Evolutionary conservation across 2,113 vertebrate genomes (phyloP), one percentile per base, ranked within the genome.

Genomic region (Platysteira castanea): DNA sequence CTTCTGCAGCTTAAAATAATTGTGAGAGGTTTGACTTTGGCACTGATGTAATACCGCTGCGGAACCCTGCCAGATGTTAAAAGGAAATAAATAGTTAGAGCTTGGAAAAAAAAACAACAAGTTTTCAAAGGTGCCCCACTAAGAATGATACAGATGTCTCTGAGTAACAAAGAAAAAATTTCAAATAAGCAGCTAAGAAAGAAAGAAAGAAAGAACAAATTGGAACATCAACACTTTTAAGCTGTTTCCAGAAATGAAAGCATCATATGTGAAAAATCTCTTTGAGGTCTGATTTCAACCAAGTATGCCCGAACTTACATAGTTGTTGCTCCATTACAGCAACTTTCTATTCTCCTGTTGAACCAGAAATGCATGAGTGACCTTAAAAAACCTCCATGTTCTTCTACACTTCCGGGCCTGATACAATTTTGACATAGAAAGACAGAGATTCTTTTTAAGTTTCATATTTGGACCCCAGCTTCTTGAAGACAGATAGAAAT

Each of bases 51-150:
- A 41, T 57, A 57, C 61, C 50, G 37, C 13, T 65, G 30, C 15
- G 37, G 41, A 97, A 93, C 33, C 33, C n/a, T 59, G 17, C 30
- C 69, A 78, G 26, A 64, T 23, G 15, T 81, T 85, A 65, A 95
- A 94, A 83, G 11, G 8, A 75, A 94, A 91, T 59, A 83, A 75
- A 91, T 68, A 91, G 70, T 60, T 84, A 61, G 24, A 52, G 15
- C 3, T 46, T 39, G 15, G 14, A 14, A 69, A 85, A 52, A 28
- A 22, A 49, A 35, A 35, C 37, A 8, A 44, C 2, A 33, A 17
- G 17, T 67, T 78, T 93, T 75, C 63, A 79, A 68, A 83, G 18
- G 7, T 68, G 6, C 56, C 7, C 9, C 39, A 46, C 68, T 86
- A 90, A 86, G 52, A 92, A 86, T 74, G 15, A 27, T 35, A 47